Evolutionary conservation across 2,797 vertebrate genomes (phyloP).

Genomic region (Sorex maritimensis): DNA sequence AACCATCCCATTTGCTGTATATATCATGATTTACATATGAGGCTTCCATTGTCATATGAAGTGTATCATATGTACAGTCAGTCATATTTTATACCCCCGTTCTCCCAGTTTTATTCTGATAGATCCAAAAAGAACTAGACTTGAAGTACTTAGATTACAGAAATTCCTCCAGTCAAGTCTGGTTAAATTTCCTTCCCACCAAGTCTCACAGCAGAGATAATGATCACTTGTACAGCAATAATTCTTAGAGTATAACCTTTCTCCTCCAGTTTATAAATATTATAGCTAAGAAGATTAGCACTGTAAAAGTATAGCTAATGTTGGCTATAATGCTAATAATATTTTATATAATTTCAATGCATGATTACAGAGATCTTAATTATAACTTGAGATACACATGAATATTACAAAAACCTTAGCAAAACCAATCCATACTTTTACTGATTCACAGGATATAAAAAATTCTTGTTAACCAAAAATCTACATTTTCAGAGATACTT

Average conservation of each 20-base stretch:
- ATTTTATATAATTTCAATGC: conserved; percentile 61
- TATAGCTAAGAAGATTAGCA: no score
- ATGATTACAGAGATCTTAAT: background rate
- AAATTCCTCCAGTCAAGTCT: conserved; percentile 69
- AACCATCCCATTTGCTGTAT: background rate
- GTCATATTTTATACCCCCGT: conserved; percentile 15
- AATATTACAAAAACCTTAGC: conserved; percentile 63
- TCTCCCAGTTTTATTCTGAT: conserved; percentile 31
- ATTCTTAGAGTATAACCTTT: conserved; percentile 16
- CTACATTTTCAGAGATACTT: conserved; percentile 60
- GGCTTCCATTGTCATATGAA: background rate
- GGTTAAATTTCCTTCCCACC: background rate
- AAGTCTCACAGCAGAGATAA: background rate
- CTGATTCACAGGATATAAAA: conserved; percentile 32
- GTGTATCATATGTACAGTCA: background rate
- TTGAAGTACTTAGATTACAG: conserved; percentile 12
- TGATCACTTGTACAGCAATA: conserved; percentile 27
- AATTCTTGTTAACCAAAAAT: conserved; percentile 46
- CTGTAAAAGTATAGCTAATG: background rate
- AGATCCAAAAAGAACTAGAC: conserved; percentile 42
- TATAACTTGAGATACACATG: conserved; percentile 42
- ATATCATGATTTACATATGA: background rate
- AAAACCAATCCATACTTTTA: conserved; percentile 65
- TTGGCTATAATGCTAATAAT: conserved; percentile 38
- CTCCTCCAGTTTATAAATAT: background rate